Evolutionary conservation across 2,113 vertebrate species (phyloP), one percentile per base, ranked within the genome.

Genomic region (Athene cunicularia): DNA sequence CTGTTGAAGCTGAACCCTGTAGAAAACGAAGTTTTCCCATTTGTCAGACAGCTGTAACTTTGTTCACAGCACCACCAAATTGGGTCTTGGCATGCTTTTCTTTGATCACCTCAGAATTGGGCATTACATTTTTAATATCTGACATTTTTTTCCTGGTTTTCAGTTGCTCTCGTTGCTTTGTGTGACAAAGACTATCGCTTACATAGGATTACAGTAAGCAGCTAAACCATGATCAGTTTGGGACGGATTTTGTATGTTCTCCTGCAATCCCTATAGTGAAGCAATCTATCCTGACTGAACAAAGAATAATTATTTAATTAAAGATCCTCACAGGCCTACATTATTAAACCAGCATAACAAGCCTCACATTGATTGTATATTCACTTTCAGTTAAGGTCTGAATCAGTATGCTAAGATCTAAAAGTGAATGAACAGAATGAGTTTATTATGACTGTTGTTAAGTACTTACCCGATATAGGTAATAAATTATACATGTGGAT

Each of bases 241-340:
- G 56, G 59, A 88, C 4, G 4, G 80, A 67, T 88, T 88, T 90
- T 77, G 37, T 59, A 39, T 71, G 71, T 74, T 86, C 67, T 76
- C 47, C 47, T 35, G 41, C 76, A 86, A 74, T 88, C 82, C 68
- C 80, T 71, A 77, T 8, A 86, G 83, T 52, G 49, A 95, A 86
- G 39, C 63, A 91, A 96, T 90, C 92, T 80, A 88, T 95, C 85
- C 43, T 77, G 64, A 96, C 35, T 90, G 86, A 97, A 93, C 75
- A 84, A 86, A 93, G 82, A 96, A 88, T 90, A 95, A 97, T 95
- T 96, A 95, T 94, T 96, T 97, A 96, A 97, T 95, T 97, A 96
- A 96, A 95, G 90, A 92, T 77, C 82, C 47, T 92, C 41, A 8
- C 75, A 95, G 82, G 64, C 68, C 80, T 88, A 59, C 86, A 74